These are phyloP conservation scores for Furcifer pardalis DNA, from an alignment of 2,797 vertebrate species.

Conservation along the genomic window DNA sequence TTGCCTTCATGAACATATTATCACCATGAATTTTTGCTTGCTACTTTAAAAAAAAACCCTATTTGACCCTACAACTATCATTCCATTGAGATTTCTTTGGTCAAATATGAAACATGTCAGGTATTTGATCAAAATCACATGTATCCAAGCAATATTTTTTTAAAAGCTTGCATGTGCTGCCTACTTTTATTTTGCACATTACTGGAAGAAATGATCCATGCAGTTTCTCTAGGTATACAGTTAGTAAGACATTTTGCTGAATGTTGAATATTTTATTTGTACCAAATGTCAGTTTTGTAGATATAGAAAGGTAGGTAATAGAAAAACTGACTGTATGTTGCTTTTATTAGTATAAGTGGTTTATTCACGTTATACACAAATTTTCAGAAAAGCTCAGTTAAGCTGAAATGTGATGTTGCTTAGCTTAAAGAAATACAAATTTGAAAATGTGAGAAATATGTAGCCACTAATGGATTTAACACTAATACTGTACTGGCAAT, in stretches of 20 bases:
- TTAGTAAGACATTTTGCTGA: too few species aligned
- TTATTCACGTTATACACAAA: neutral
- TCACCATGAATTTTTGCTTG: neutral
- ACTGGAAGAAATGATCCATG: neutral
- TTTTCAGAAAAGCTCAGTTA: neutral
- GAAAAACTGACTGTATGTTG: neutral
- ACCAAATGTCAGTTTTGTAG: neutral
- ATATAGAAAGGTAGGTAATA: neutral
- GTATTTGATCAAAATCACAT: neutral
- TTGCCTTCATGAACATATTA: neutral
- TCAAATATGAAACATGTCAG: slow-evolving; percentile 18
- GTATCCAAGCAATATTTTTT: neutral
- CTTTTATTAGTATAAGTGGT: neutral
- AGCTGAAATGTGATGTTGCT: neutral
- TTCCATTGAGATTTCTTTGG: neutral
- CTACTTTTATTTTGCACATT: neutral
- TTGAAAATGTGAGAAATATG: neutral
- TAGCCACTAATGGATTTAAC: neutral
- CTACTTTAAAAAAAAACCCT: neutral
- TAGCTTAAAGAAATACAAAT: neutral
- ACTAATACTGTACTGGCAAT: neutral
- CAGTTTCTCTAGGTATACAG: too few species aligned
- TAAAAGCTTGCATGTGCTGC: neutral
- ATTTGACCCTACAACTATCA: neutral
- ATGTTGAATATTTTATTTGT: too few species aligned